These are phyloP conservation scores for Nasonia vitripennis DNA, from an alignment of 1,140 invertebrate genomes.

Conservation along the genomic window DNA sequence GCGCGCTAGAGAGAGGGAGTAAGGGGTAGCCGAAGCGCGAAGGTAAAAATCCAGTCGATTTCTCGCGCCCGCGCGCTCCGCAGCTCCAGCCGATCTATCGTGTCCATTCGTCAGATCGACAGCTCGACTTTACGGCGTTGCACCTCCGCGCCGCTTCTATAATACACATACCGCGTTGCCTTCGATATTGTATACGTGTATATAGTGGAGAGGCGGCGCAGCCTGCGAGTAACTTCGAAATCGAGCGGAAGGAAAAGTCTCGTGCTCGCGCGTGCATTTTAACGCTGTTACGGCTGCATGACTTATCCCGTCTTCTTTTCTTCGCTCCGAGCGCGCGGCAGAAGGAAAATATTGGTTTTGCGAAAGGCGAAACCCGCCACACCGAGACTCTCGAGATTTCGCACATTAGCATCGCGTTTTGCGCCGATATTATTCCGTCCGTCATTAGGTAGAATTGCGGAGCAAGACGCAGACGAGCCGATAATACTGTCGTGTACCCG, in stretches of 20 bases:
- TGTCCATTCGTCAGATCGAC: constrained; percentile 55
- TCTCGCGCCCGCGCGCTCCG: background rate
- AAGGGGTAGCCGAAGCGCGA: background rate
- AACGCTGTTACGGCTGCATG: constrained; percentile 12
- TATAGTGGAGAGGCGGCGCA: background rate
- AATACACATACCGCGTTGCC: background rate
- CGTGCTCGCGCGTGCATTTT: constrained; percentile 18
- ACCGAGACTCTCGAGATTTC: background rate
- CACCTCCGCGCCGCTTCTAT: background rate
- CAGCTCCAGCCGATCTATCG: constrained; percentile 25
- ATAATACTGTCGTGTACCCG: too few species aligned
- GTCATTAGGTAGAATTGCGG: background rate
- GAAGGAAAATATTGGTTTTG: background rate
- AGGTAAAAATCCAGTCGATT: constrained; percentile 41
- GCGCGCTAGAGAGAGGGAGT: background rate
- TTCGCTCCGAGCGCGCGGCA: background rate
- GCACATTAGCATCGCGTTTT: too few species aligned
- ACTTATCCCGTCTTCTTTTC: constrained; percentile 1
- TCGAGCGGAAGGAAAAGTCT: constrained; percentile 37
- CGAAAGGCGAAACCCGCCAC: background rate
- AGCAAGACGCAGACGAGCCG: too few species aligned
- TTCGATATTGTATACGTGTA: background rate
- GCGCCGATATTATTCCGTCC: too few species aligned
- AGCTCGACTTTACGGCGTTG: constrained; percentile 53
- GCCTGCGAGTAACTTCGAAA: constrained; percentile 50